A percentile compares a stretch with the other conserved stretches of the same genome.
Conservation (phyloP, 2,888 invertebrate species). For the Ecdyonurus torrentis region DNA sequence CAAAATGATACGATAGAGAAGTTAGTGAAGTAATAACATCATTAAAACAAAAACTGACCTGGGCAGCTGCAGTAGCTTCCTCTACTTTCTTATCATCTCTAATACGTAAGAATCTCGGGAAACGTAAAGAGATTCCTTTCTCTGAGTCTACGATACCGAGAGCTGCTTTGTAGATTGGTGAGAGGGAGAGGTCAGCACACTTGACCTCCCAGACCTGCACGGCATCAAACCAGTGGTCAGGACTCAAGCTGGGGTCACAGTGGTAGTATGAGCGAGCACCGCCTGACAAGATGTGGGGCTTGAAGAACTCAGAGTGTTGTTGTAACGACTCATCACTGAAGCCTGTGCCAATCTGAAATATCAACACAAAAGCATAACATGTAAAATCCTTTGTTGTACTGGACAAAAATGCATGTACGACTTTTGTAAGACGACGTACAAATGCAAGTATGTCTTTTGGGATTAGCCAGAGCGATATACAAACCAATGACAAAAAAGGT, state of each 20-base stretch:
- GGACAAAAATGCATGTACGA: too few relatives aligned
- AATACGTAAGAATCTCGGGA: constrained; percentile 81
- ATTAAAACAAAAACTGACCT: constrained; percentile 42
- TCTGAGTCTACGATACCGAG: constrained; percentile 70
- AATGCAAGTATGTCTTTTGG: too few relatives aligned
- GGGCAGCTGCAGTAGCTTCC: constrained; percentile 77
- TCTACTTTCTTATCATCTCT: constrained; percentile 86
- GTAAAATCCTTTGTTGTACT: too few relatives aligned
- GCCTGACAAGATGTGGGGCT: constrained; percentile 51
- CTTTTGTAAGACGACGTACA: too few relatives aligned
- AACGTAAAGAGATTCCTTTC: constrained; percentile 86
- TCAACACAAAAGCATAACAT: constrained; percentile 8
- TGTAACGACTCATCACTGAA: constrained; percentile 83
- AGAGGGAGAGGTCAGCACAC: constrained; percentile 92
- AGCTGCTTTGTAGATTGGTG: constrained; percentile 85
- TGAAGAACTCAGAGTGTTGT: constrained; percentile 55
- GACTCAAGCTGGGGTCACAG: constrained; percentile 48
- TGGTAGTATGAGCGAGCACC: constrained; percentile 64
- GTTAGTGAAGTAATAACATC: too few relatives aligned
- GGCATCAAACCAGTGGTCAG: constrained; percentile 78
- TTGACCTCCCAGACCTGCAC: constrained; percentile 91
- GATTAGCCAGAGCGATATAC: too few relatives aligned
- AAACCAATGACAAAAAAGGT: not conserved
- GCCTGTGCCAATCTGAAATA: constrained; percentile 66
- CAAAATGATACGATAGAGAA: too few relatives aligned